phyloP scores from a whole-genome alignment of 2,113 vertebrate species.

The Circaetus cinerascens region DNA sequence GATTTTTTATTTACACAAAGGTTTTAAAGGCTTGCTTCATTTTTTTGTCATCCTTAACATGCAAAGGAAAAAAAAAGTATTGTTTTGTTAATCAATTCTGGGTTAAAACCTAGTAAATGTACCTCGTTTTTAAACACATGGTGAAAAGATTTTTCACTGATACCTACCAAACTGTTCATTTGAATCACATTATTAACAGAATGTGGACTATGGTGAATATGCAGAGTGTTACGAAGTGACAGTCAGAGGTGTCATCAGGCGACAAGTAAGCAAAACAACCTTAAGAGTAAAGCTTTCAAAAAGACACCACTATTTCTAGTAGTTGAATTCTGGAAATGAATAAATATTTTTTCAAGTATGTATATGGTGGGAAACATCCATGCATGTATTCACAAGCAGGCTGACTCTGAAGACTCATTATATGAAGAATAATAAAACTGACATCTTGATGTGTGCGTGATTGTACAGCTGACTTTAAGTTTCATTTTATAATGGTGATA shows the following conservation, averaged over 20 bases:
- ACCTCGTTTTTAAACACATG: not conserved
- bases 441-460: not conserved
- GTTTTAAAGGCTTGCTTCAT: not conserved
- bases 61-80: not conserved
- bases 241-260: not conserved
- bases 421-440: not conserved
- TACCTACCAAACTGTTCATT: not conserved
- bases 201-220: not conserved
- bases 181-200: not conserved
- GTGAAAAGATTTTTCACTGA: not conserved
- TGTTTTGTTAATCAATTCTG: not conserved
- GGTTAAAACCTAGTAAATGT: not conserved
- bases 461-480: not conserved
- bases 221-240: not conserved
- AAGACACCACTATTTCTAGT: not conserved
- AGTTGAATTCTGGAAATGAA: not conserved
- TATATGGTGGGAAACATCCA: not conserved
- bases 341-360: not conserved
- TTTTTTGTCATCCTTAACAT: not conserved
- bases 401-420: not conserved
- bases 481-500: not conserved
- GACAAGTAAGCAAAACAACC: not conserved
- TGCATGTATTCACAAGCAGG: not conserved
- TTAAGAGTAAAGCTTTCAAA: not conserved
- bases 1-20: not conserved